These are phyloP conservation scores for Silurus asotus DNA, from an alignment of 2,113 vertebrate species.

Conservation along the genomic window DNA sequence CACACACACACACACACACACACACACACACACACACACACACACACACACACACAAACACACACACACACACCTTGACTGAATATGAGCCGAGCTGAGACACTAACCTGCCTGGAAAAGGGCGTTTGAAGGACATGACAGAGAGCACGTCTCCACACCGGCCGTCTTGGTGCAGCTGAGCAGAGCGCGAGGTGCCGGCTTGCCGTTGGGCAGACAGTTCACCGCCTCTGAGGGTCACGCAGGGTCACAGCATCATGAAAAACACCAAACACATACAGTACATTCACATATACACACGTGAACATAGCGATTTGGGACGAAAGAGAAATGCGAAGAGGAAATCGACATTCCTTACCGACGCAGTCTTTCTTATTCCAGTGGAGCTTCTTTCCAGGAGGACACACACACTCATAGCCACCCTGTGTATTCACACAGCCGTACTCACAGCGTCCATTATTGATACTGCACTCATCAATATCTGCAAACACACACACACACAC, in stretches of 20 bases:
- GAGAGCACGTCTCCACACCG: conserved; percentile 84
- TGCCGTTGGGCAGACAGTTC: conserved; percentile 83
- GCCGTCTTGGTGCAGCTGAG: conserved; percentile 83
- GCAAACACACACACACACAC: conserved; percentile 33
- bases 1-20: no score
- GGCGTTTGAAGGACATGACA: conserved; percentile 86
- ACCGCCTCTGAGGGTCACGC: conserved; percentile 79
- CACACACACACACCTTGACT: background rate
- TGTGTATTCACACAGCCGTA: conserved; percentile 84
- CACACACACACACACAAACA: no score
- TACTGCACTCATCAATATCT: conserved; percentile 94
- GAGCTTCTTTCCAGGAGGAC: conserved; percentile 82
- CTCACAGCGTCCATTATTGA: conserved; percentile 86
- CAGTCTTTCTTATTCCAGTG: conserved; percentile 98
- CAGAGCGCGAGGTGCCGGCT: conserved; percentile 77
- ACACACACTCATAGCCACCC: conserved; percentile 88
- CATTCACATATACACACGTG: conserved; percentile 25
- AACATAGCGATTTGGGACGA: background rate
- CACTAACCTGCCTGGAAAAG: conserved; percentile 85
- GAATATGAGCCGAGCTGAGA: background rate
- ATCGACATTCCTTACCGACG: conserved; percentile 74
- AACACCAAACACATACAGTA: conserved; percentile 46
- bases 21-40: background rate
- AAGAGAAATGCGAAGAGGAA: background rate
- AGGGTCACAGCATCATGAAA: conserved; percentile 61